Percentiles rank a stretch among this genome's conserved stretches.
phyloP scores from a whole-genome alignment of 2,113 vertebrate species.

The Neotragus moschatus region DNA sequence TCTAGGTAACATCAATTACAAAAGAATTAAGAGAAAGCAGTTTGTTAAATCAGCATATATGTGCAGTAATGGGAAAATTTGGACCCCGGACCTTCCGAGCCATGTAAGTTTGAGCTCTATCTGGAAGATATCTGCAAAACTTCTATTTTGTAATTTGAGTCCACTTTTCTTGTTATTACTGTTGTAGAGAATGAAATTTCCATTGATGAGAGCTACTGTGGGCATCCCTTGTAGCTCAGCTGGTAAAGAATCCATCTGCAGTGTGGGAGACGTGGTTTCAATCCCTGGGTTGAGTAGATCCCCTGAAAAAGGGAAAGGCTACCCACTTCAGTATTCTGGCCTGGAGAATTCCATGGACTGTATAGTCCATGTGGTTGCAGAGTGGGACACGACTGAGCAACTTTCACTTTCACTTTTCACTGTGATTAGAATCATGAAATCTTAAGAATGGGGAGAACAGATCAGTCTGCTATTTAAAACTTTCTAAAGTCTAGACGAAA shows the following conservation, averaged over 20 bases:
- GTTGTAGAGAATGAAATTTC: neutral
- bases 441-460: neutral
- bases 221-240: neutral
- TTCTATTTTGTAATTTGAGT: neutral
- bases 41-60: conserved; percentile 61
- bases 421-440: neutral
- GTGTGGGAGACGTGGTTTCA: neutral
- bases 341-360: neutral
- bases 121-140: neutral
- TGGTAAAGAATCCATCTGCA: neutral
- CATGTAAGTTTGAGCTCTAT: conserved; percentile 56
- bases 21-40: conserved; percentile 67
- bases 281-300: neutral
- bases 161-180: neutral
- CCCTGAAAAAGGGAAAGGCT: neutral
- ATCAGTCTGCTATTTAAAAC: neutral
- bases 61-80: conserved; percentile 49
- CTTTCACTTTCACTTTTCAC: neutral
- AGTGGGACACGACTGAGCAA: accelerated
- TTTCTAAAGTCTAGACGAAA: neutral
- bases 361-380: neutral
- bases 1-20: conserved; percentile 62
- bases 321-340: neutral
- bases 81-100: conserved; percentile 27
- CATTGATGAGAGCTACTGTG: neutral